Evolutionary conservation across 2,888 invertebrate genomes (phyloP).

Genomic region (Anticlea derivata): DNA sequence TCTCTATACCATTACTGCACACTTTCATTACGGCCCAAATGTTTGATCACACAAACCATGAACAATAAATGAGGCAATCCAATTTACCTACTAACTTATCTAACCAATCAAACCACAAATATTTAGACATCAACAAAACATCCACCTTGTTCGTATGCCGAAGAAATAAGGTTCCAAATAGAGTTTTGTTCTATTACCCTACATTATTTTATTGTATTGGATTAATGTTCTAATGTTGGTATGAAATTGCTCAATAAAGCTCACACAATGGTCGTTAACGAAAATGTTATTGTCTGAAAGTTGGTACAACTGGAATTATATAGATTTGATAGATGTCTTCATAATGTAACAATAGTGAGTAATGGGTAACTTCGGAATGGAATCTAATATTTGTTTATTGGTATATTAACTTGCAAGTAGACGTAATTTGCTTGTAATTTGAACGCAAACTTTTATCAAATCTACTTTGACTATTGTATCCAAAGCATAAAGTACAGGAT

Average conservation of each 20-base stretch:
- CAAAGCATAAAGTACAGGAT: no score
- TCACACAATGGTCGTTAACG: conserved; percentile 54
- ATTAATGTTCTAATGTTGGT: conserved; percentile 70
- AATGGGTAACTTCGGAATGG: conserved; percentile 7
- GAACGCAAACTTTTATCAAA: conserved; percentile 3
- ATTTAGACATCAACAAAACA: conserved; percentile 23
- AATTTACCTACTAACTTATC: conserved; percentile 48
- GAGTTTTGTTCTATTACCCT: conserved; percentile 24
- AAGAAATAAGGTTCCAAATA: conserved; percentile 32
- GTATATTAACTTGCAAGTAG: conserved; percentile 4
- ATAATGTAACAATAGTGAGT: conserved; percentile 26
- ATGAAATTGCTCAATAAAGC: conserved; percentile 67
- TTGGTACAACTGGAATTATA: conserved; percentile 45
- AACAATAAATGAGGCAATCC: conserved; percentile 55
- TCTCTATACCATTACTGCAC: conserved; percentile 16
- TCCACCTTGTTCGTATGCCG: neutral
- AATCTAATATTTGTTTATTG: conserved; percentile 21
- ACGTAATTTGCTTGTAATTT: conserved; percentile 13
- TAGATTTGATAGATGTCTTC: conserved; percentile 49
- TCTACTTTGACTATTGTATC: no score
- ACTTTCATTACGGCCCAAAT: conserved; percentile 32
- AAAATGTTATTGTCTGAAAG: conserved; percentile 46
- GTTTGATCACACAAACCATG: conserved; percentile 34
- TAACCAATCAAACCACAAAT: conserved; percentile 48
- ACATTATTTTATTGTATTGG: conserved; percentile 53